Base-by-base conservation (phyloP, 1,140 invertebrate species). In the Wiebesia pumilae region DNA sequence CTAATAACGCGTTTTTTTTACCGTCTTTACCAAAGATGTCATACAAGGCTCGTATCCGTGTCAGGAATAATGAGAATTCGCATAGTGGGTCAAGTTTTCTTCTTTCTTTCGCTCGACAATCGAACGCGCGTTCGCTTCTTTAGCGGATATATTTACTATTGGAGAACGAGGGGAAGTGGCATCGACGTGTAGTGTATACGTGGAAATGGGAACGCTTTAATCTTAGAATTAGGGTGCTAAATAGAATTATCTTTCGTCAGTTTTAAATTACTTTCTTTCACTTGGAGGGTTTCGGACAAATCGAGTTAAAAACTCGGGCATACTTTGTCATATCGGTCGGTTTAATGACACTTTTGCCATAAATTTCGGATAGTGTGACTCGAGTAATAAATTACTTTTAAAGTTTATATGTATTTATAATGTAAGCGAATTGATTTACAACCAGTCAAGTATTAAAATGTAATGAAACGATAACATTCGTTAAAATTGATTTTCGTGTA, bases 151-250 rank as follows among this genome's bases (percentile, higher is more conserved):
- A 27, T 9, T 27, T 30, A 33, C 27, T 14, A 71, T 2, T 47
- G 19, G 43, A 40, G 33, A 0, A 24, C 58, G 21, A 62, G 58
- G 58, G 58, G 58, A 27, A 27, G 24, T 27, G 24, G 3, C 58
- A 62, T 62, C 4, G 27, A 27, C 27, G 14, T 62, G 27, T 21
- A 62, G 58, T 62, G 6, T 30, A n/a, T n/a, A 80, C 51, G 79
- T 80, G 62, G 35, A 81, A 81, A 81, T 19, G 67, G 27, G 67
- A 21, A 51, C 35, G 62, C 51, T 85, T 73, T 73, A 85, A 85
- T 80, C 78, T 62, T 0, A 24, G 38, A 62, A 85, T 85, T 89
- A 87, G 81, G 85, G 35, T 85, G 85, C 79, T 82, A 33, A 83
- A 83, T 79, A 67, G 47, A 82, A 69, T 81, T 38, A 73, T 82